Evolutionary conservation across 2,888 invertebrate genomes (phyloP), one percentile per base, ranked within the genome.

Genomic region (Resseliella maxima): DNA sequence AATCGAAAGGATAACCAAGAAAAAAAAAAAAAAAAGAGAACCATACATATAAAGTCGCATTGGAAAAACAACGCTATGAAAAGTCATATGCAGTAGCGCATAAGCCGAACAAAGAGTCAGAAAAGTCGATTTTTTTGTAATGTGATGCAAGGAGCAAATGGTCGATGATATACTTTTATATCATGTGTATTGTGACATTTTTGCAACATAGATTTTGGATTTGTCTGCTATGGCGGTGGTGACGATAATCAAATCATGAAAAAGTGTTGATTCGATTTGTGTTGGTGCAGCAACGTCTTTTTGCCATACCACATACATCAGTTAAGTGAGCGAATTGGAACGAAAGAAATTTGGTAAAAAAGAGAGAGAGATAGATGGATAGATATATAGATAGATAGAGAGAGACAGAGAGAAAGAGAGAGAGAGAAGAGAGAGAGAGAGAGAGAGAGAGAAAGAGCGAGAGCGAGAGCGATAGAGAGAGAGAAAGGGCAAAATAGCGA

Each of bases 231-330:
- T 31, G 59, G 15, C 31, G 72, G 72, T 35, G 15, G 72, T 59
- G 59, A 50, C 59, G 59, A 59, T 72, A 31, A 72, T 72, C 72
- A 72, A 72, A 72, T 72, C 72, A 72, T 31, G 72, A 72, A 72
- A 59, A 72, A 31, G 72, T 72, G 72, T 72, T 72, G 72, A 72
- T 72, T 72, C 72, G 18, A 31, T 72, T 72, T 31, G 15, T 72
- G 72, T 72, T 72, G 12, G 72, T 72, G 72, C n/a, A 59, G 18
- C 24, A 24, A 59, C 6, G 3, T n/a, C 24, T 59, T 27, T 59
- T 59, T 59, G 41, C 46, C 18, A n/a, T n/a, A 50, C 24, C 24
- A n/a, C 50, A 50, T 18, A 50, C 50, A 50, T 50, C n/a, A n/a
- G n/a, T n/a, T n/a, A n/a, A n/a, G n/a, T n/a, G n/a, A n/a, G n/a